Evolutionary conservation across 2,797 vertebrate genomes (phyloP).

Genomic region (Sternotherus odoratus): DNA sequence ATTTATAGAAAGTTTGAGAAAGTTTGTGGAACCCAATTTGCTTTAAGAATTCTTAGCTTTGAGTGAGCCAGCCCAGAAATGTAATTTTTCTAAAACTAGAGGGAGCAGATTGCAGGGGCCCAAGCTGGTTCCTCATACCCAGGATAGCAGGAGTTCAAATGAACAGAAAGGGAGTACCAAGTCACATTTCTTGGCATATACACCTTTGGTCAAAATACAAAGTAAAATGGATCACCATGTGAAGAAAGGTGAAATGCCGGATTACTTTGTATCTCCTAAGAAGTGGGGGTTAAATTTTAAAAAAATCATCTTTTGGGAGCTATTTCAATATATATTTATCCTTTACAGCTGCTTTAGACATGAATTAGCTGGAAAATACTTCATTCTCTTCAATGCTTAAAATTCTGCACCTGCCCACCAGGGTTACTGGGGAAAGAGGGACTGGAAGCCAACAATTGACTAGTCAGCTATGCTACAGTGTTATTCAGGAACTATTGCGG

Average conservation of each 20-base stretch:
- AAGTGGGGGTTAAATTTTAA: not conserved
- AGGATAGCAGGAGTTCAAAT: not conserved
- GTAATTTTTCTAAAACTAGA: not conserved
- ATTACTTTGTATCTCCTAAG: not conserved
- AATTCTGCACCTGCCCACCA: not conserved
- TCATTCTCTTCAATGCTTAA: accelerated
- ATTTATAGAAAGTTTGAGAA: constrained; percentile 13
- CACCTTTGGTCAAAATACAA: not conserved
- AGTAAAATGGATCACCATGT: not conserved
- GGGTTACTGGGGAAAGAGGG: not conserved
- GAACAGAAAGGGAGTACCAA: not conserved
- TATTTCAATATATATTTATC: not conserved
- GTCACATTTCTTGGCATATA: not conserved
- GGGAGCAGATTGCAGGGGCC: not conserved
- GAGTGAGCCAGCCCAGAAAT: not conserved
- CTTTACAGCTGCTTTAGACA: not conserved
- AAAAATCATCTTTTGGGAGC: not conserved
- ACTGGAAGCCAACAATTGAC: not conserved
- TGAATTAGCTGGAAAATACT: not conserved
- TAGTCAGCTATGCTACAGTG: not conserved
- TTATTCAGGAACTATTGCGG: not conserved
- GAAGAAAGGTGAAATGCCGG: not conserved
- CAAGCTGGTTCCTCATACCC: not conserved
- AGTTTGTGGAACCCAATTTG: not conserved
- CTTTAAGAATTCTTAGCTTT: not conserved